phyloP scores from a whole-genome alignment of 2,888 invertebrate genomes.

The Auanema freiburgensis region DNA sequence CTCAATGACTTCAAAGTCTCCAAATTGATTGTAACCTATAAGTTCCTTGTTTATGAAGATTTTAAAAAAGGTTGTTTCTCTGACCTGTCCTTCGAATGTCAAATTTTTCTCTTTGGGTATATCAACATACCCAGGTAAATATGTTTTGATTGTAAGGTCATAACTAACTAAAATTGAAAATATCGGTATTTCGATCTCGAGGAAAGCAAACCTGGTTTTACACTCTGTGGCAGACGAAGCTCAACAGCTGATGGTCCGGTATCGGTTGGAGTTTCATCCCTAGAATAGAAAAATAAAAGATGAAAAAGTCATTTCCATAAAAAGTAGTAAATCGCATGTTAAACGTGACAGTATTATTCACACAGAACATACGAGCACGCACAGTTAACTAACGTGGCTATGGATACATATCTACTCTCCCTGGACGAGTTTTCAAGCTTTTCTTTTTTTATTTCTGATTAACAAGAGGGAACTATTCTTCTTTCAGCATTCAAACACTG shows the following conservation, averaged over 20 bases:
- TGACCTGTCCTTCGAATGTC: constrained; percentile 54
- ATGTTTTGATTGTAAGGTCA: constrained; percentile 53
- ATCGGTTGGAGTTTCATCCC: background rate
- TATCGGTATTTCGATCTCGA: constrained; percentile 1
- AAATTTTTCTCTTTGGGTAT: constrained; percentile 42
- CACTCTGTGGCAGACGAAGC: constrained; percentile 5
- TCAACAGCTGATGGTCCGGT: constrained; percentile 7
- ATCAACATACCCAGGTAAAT: constrained; percentile 58
- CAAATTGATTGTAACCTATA: constrained; percentile 46
- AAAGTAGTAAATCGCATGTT: too few relatives aligned
- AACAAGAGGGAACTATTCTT: too few relatives aligned
- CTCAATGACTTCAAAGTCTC: constrained; percentile 34
- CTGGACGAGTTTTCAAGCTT: too few relatives aligned
- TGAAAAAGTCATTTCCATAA: background rate
- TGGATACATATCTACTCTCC: too few relatives aligned
- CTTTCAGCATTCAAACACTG: too few relatives aligned
- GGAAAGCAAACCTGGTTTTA: constrained; percentile 8
- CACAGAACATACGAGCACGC: too few relatives aligned
- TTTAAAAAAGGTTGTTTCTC: background rate
- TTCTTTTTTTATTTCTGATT: too few relatives aligned
- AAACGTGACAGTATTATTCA: too few relatives aligned
- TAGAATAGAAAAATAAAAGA: constrained; percentile 4
- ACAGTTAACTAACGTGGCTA: too few relatives aligned
- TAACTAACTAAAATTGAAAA: constrained; percentile 32
- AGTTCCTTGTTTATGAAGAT: background rate